Evolutionary conservation across 2,113 vertebrate genomes (phyloP), one percentile per base, ranked within the genome.

Genomic region (Clarias gariepinus): DNA sequence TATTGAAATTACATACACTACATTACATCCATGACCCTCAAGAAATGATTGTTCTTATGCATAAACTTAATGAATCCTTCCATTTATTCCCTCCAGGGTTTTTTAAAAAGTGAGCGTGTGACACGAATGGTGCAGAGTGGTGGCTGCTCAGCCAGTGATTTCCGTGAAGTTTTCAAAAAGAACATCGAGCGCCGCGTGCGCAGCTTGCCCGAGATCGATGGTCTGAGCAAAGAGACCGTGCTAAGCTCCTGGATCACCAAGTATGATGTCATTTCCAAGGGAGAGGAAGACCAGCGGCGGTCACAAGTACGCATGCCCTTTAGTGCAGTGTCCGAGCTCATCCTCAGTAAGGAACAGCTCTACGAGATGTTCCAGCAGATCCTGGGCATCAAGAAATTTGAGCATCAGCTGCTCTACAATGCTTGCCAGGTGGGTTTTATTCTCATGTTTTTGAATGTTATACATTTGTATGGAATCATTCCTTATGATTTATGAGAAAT

Each of bases 361-460:
- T 99, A 98, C 85, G 96, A 99, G 93, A 99, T 99, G 98, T 99
- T 99, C 91, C 98, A 99, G 90, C 97, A 97, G 93, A 98, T 99
- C 89, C 95, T 99, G 60, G 95, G 97, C 19, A 94, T 99, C 90
- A 96, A 97, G 89, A 99, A 99, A 90, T 94, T 99, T 87, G 97
- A 99, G 81, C 98, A 99, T 87, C 98, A 99, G 90, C 95, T 99
- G 87, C 96, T 99, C 83, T 99, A 99, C 93, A 99, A 99, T 89
- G 98, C 97, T 79, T 98, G 98, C 87, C 98, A 99, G 95, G 98
- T 99, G 91, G 95, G 96, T 60, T 68, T 57, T 71, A 2, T 36
- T 0, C 19, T 23, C 0, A 33, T 15, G 13, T n/a, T 53, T n/a
- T 77, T 10, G 36, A 28, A 79, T 79, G 28, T 16, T 30, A 30